Base-by-base conservation (phyloP, 2,113 vertebrate species). In the Phyllopteryx taeniolatus region DNA sequence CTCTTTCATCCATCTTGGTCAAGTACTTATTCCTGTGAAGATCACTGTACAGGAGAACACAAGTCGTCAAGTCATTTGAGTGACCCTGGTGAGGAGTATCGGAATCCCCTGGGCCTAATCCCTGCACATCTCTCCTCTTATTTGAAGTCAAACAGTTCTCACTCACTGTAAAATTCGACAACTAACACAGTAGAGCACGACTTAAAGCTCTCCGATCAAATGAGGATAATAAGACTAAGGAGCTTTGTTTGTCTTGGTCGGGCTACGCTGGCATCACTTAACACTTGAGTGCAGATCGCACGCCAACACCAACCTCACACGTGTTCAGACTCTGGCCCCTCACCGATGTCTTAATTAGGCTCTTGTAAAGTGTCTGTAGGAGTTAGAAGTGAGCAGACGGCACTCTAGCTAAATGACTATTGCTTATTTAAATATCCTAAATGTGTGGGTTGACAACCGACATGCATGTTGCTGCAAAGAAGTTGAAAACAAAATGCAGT, bases 1-100 rank as follows among this genome's bases (percentile, higher is more conserved):
- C 93, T 60, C 93, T 92, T 8, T 96, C 94, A 76, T 95, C 92
- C 78, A 99, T 93, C 81, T 84, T 83, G 83, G 91, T 91, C 75
- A 99, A 87, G 72, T 93, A 87, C 71, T 90, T 94, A 79, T 99
- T 99, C 90, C 96, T 95, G 88, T 98, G 95, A 62, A 99, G 93
- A 83, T 98, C 96, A 51, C 96, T 99, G 87, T 64, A 83, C 47
- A 81, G 74, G 75, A 91, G 77, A 82, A 49, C 51, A 85, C 49
- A 87, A 53, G 64, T 62, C 61, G 71, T 63, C 20, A 82, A 76
- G 60, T 2, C 12, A 53, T 83, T 84, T 70, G 83, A 82, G 65
- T 83, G 39, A 74, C 68, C 47, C 46, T 64, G 53, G 64, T 1
- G 15, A 27, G 57, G 59, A 0, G 8, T 22, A 51, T 54, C 22